Evolutionary conservation across 2,888 invertebrate species (phyloP).

Genomic region (Elgonia sp.): DNA sequence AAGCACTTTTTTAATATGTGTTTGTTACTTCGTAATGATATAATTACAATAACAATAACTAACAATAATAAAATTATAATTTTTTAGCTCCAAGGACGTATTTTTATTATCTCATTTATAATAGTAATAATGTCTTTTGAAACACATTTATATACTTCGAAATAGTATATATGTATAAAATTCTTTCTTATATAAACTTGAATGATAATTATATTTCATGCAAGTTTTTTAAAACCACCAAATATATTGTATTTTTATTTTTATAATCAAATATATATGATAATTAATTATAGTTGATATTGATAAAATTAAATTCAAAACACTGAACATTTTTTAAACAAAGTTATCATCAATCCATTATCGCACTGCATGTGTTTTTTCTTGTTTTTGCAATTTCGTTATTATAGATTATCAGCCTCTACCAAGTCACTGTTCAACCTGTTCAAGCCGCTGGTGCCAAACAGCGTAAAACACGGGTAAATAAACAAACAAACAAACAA

Average conservation of each 20-base stretch:
- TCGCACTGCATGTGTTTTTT: conserved; percentile 85
- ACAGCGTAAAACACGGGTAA: conserved; percentile 87
- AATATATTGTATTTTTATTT: too few relatives aligned
- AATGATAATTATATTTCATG: too few relatives aligned
- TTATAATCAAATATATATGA: too few relatives aligned
- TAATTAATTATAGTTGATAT: too few relatives aligned
- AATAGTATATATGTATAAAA: too few relatives aligned
- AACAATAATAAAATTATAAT: too few relatives aligned
- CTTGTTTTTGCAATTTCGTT: conserved; percentile 84
- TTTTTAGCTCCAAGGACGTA: neutral
- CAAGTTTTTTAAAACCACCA: too few relatives aligned
- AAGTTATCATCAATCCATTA: conserved; percentile 50
- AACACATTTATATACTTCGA: too few relatives aligned
- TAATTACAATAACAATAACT: conserved; percentile 7
- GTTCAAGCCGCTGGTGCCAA: conserved; percentile 86
- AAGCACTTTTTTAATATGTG: conserved; percentile 9
- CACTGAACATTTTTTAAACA: conserved; percentile 1
- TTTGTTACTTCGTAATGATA: neutral
- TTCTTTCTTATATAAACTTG: too few relatives aligned
- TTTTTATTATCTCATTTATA: conserved; percentile 20
- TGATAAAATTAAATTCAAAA: neutral
- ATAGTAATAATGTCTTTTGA: too few relatives aligned
- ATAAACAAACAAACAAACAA: conserved; percentile 77
- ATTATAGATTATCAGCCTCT: conserved; percentile 86
- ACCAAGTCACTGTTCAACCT: conserved; percentile 87